phyloP scores from a whole-genome alignment of 2,113 vertebrate species.

The Pygoscelis antarcticus region DNA sequence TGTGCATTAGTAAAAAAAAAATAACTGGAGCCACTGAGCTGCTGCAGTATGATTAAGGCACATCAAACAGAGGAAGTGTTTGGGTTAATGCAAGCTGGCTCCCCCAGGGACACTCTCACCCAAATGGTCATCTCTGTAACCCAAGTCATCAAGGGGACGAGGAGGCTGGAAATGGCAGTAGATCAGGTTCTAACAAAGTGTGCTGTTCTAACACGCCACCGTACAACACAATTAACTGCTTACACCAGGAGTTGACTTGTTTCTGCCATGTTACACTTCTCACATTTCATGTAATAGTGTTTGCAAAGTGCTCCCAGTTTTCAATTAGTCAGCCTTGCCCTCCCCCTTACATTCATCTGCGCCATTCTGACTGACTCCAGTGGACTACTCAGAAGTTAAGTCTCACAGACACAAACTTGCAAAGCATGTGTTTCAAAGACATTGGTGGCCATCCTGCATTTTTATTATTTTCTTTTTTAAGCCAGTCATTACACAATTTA shows the following conservation, averaged over 20 bases:
- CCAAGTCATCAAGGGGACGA: constrained; percentile 22
- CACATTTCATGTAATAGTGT: constrained; percentile 88
- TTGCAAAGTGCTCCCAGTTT: constrained; percentile 89
- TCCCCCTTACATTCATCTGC: constrained; percentile 62
- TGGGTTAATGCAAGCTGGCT: constrained; percentile 28
- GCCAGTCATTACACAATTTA: not conserved
- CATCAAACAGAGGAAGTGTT: not conserved
- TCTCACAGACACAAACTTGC: not conserved
- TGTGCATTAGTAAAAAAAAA: constrained; percentile 42
- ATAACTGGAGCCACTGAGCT: not conserved
- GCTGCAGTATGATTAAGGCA: constrained; percentile 15
- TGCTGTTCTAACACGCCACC: constrained; percentile 76
- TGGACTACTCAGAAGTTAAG: not conserved
- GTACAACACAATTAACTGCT: constrained; percentile 84
- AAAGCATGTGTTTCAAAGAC: not conserved
- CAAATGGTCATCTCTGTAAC: constrained; percentile 26
- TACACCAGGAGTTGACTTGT: constrained; percentile 85
- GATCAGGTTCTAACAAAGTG: constrained; percentile 74
- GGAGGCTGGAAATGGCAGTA: constrained; percentile 72
- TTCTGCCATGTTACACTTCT: constrained; percentile 82
- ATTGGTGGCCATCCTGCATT: not conserved
- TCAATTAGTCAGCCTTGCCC: constrained; percentile 82
- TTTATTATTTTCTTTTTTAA: not conserved
- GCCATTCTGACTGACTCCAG: constrained; percentile 53
- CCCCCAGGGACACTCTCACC: not conserved